phyloP scores from a whole-genome alignment of 2,888 invertebrate species.

The Philereme vetulata region DNA sequence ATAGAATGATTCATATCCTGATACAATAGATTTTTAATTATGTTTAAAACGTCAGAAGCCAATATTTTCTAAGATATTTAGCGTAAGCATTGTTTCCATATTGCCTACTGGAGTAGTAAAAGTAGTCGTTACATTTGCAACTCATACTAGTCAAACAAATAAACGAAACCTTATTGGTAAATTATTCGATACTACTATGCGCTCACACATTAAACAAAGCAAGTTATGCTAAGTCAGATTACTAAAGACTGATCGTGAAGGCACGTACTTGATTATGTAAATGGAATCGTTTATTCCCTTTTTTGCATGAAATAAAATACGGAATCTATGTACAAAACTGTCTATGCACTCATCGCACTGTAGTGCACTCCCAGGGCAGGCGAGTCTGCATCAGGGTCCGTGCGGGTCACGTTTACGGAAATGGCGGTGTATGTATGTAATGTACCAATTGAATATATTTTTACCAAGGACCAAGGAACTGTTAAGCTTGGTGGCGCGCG shows the following conservation, averaged over 20 bases:
- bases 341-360: constrained; percentile 58
- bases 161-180: constrained; percentile 55
- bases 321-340: constrained; percentile 38
- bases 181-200: constrained; percentile 59
- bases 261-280: constrained; percentile 64
- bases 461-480: constrained; percentile 53
- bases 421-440: constrained; percentile 39
- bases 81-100: no score
- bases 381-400: constrained; percentile 36
- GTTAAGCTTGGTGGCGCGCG: constrained; percentile 44
- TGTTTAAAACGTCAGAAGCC: no score
- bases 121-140: constrained; percentile 31
- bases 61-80: no score
- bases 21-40: no score
- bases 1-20: not conserved
- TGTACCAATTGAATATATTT: constrained; percentile 57
- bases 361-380: constrained; percentile 51
- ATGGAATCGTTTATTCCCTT: constrained; percentile 69
- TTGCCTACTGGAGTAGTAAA: no score
- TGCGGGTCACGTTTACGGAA: constrained; percentile 70
- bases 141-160: constrained; percentile 41
- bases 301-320: constrained; percentile 59
- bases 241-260: constrained; percentile 63
- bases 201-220: constrained; percentile 45
- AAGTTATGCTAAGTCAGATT: constrained; percentile 49